Base-by-base conservation (phyloP, 2,113 vertebrate genomes). In the Etheostoma cragini region DNA sequence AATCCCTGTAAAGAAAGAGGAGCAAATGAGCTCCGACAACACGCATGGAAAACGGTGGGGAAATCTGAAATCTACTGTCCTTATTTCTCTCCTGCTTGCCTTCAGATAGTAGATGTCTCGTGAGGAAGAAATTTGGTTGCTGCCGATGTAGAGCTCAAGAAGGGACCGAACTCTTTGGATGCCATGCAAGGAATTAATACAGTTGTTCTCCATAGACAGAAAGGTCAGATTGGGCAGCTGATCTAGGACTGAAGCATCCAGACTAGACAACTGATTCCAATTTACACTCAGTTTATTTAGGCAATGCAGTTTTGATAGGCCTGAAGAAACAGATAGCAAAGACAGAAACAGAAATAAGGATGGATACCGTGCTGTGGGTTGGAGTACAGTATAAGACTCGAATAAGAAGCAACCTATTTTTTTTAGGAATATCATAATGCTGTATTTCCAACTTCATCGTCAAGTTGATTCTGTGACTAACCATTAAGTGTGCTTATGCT, bases 121-220 rank as follows among this genome's bases (percentile, higher is more conserved):
- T 35, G 95, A 96, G 13, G 89, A 86, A 72, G 90, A 91, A 86
- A 97, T 95, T 45, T 92, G 90, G 89, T 97, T 98, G 82, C 95
- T 95, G 84, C 95, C 95, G 11, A 96, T 64, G 58, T 96, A 97
- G n/a, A 98, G 92, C 82, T 97, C 96, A 26, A 95, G 90, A n/a
- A 98, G 93, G 5, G 93, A 92, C 24, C 79, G 83, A 63, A 80
- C 89, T 89, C 94, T 96, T 30, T 96, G 96, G 84, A 97, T 91
- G 54, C 95, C 95, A 35, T 86, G 85, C 76, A 97, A 67, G 30
- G 96, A 96, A 19, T 77, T 87, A 83, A 98, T 96, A 68, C 33
- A 88, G 89, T 97, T 98, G 91, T 93, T 96, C 79, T 97, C 96
- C 78, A 94, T 90, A 72, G 96, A 97, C 72, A 97, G 92, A 68